Evolutionary conservation across 2,797 vertebrate species (phyloP), one percentile per base, ranked within the genome.

Genomic region (Chaetophractus vellerosus): DNA sequence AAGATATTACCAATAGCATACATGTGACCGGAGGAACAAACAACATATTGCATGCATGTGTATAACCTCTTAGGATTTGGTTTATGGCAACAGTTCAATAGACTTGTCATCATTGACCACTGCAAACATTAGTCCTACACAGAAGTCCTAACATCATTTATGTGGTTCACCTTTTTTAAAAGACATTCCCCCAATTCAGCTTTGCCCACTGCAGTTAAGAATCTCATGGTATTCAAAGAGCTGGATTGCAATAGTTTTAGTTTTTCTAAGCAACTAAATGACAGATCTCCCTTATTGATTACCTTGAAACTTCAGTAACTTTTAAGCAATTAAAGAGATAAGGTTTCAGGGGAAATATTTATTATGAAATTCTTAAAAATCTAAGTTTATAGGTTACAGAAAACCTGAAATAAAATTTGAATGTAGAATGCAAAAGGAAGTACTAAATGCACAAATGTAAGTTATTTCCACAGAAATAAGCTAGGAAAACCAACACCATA

Each of bases 221-320:
- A 31, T 23, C 6, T 9, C 10, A 19, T 5, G 33, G 18, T 63
- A 2, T 45, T 75, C 52, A 94, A 21, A 69, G 88, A 82, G 31
- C 15, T 59, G 18, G 59, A 66, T 45, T 52, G 9, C 63, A 86
- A 57, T 5, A 41, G 72, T 21, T 86, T 86, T 33, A 41, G 19
- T 50, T 69, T 69, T 85, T 64, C 79, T 38, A 82, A 69, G 63
- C 12, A 52, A 55, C 57, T 59, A 74, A 91, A 93, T 48, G 63
- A 83, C 50, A 91, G 9, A 3, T 78, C 45, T 61, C 79, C 28
- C 41, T 66, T 80, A 75, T 26, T 76, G 48, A 33, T 66, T 33
- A 91, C 33, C 18, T 19, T 74, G 28, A 84, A 79, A 83, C 59
- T 85, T 88, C 92, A 94, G 4, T 79, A 41, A 89, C 61, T 90